Percentiles rank a stretch among this genome's conserved stretches.
phyloP scores from a whole-genome alignment of 2,888 invertebrate genomes.

The Dicycla oo region DNA sequence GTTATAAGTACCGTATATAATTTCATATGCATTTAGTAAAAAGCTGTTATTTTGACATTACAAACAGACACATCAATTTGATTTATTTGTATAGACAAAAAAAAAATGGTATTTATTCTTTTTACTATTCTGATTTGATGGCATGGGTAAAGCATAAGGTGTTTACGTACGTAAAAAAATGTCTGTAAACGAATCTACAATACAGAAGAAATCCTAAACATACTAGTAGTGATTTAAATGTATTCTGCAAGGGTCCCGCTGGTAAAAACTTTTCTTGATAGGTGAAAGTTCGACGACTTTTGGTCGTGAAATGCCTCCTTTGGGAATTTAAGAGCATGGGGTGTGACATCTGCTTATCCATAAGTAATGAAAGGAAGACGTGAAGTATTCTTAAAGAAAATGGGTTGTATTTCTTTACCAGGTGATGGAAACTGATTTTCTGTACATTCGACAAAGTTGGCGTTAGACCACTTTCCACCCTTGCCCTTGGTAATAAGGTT shows the following conservation, averaged over 20 bases:
- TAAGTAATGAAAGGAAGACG: conserved; percentile 31
- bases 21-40: too few relatives aligned
- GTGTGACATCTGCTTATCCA: conserved; percentile 44
- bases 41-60: too few relatives aligned
- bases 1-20: too few relatives aligned
- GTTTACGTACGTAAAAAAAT: neutral
- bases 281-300: conserved; percentile 34
- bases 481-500: neutral
- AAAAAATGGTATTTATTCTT: neutral
- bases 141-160: neutral
- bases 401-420: neutral
- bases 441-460: neutral
- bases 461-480: neutral
- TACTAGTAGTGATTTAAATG: conserved; percentile 28
- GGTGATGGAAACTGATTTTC: neutral
- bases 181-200: neutral
- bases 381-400: conserved; percentile 8
- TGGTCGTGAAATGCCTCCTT: conserved; percentile 36
- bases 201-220: neutral
- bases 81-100: too few relatives aligned
- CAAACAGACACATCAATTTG: too few relatives aligned
- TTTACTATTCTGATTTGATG: too few relatives aligned
- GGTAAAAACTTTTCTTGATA: conserved; percentile 27
- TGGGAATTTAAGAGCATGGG: conserved; percentile 29
- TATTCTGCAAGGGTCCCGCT: conserved; percentile 26